These are phyloP conservation scores for Chanos chanos DNA, from an alignment of 2,797 vertebrate species.

Conservation along the genomic window DNA sequence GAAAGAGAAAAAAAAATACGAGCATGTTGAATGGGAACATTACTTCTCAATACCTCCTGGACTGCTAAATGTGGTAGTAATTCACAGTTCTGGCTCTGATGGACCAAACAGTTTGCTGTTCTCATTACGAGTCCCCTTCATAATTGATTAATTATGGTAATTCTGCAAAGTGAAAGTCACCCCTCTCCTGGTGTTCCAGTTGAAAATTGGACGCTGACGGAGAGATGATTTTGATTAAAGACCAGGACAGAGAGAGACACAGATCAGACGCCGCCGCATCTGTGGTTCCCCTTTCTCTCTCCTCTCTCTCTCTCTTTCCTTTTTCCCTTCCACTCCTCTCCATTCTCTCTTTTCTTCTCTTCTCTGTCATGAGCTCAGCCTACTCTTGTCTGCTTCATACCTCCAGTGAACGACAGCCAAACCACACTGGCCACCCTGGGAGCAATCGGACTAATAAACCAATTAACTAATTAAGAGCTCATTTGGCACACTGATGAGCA, in stretches of 20 bases:
- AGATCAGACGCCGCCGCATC: no score
- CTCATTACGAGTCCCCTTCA: constrained; percentile 60
- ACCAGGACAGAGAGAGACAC: no score
- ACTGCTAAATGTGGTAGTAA: constrained; percentile 11
- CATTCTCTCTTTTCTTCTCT: constrained; percentile 14
- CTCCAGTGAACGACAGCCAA: constrained; percentile 65
- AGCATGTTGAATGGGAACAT: not conserved
- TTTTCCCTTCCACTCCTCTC: constrained; percentile 10
- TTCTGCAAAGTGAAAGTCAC: constrained; percentile 72
- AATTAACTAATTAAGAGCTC: constrained; percentile 77
- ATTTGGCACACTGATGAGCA: constrained; percentile 68
- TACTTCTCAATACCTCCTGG: no score
- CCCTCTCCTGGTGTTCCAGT: constrained; percentile 52
- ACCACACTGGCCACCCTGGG: constrained; percentile 60
- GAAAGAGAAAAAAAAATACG: constrained; percentile 2
- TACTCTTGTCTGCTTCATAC: constrained; percentile 14
- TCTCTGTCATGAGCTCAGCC: no score
- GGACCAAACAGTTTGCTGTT: constrained; percentile 33
- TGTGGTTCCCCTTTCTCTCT: no score
- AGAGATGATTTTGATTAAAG: constrained; percentile 41
- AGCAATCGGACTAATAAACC: constrained; percentile 67
- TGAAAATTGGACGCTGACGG: constrained; percentile 44
- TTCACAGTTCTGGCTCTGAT: constrained; percentile 16
- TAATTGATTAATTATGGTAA: constrained; percentile 69
- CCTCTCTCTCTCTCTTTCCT: not conserved